These are phyloP conservation scores for Mythimna vitellina DNA, from an alignment of 2,888 invertebrate genomes.

Conservation along the genomic window DNA sequence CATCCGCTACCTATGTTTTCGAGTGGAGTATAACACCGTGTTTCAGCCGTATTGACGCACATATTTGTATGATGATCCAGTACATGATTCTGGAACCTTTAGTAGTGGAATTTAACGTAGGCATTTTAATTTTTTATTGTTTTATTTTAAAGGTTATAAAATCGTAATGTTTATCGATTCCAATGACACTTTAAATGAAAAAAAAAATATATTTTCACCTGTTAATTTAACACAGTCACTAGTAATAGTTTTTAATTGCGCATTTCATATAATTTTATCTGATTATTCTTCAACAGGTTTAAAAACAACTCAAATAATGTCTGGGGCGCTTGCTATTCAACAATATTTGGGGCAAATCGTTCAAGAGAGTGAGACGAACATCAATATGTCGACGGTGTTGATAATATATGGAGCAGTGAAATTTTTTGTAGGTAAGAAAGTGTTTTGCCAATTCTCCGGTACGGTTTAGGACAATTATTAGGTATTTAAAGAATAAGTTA, in stretches of 20 bases:
- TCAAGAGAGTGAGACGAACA: constrained; percentile 74
- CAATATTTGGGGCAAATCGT: constrained; percentile 82
- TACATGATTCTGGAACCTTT: too few relatives aligned
- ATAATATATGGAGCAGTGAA: constrained; percentile 79
- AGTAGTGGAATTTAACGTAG: too few relatives aligned
- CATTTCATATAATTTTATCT: neutral
- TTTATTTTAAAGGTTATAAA: too few relatives aligned
- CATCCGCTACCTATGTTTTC: too few relatives aligned
- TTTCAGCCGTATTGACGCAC: too few relatives aligned
- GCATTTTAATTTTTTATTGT: too few relatives aligned
- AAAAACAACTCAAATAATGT: constrained; percentile 79
- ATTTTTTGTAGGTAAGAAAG: constrained; percentile 65
- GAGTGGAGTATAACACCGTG: too few relatives aligned
- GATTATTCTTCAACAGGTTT: constrained; percentile 70
- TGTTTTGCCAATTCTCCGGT: neutral
- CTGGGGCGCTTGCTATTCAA: constrained; percentile 77
- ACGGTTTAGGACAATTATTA: neutral
- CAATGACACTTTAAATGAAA: too few relatives aligned
- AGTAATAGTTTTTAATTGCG: neutral
- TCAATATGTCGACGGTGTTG: constrained; percentile 74
- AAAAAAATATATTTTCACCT: too few relatives aligned
- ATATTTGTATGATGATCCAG: too few relatives aligned
- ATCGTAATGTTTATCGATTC: too few relatives aligned
- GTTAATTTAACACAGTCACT: neutral
- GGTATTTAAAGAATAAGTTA: neutral